Evolutionary conservation across 1,140 invertebrate species (phyloP), one percentile per base, ranked within the genome.

Genomic region (Hypsibius dujardini): DNA sequence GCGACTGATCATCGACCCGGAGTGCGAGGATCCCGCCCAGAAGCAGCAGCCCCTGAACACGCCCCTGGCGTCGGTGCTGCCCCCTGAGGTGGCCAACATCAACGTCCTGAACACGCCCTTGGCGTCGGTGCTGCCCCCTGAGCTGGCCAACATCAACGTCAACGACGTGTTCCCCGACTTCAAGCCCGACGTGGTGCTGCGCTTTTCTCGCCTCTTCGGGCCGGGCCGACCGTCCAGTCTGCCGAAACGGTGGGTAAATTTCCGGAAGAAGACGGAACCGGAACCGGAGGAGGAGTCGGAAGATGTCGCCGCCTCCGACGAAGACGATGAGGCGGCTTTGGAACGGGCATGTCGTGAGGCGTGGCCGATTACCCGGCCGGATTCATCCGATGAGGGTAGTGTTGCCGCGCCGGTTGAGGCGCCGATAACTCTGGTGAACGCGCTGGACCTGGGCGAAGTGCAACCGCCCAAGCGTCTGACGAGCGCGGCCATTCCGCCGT

Each of bases 121-220:
- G 59, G 92, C 92, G 40, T 90, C 90, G 46, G 95, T 96, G 89
- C 78, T 95, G 62, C 93, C 93, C 1, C 90, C 90, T 1, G 95
- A 95, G 82, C 94, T 95, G 81, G 75, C 87, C 3, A 87, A 91
- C 80, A 84, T 92, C 12, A 85, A 95, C 82, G 91, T 96, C 0
- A 88, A 86, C 1, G 86, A 90, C 77, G 76, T 95, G 0, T 96
- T 96, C 81, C 92, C 92, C 2, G 92, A 95, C 78, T 96, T 96
- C 80, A 82, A 90, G 73, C 84, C 87, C 47, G 90, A 90, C 74
- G 89, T 92, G 80, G 87, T 88, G 0, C 81, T 96, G 12, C 80
- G 93, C 73, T 97, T 96, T 80, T 92, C 91, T 0, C 84, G 91
- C 47, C 80, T 97, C 1, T 97, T 97, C 82, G 90, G 90, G 0